These are phyloP conservation scores for Alloscopus bannaensis DNA, from an alignment of 2,888 invertebrate species.

Conservation along the genomic window DNA sequence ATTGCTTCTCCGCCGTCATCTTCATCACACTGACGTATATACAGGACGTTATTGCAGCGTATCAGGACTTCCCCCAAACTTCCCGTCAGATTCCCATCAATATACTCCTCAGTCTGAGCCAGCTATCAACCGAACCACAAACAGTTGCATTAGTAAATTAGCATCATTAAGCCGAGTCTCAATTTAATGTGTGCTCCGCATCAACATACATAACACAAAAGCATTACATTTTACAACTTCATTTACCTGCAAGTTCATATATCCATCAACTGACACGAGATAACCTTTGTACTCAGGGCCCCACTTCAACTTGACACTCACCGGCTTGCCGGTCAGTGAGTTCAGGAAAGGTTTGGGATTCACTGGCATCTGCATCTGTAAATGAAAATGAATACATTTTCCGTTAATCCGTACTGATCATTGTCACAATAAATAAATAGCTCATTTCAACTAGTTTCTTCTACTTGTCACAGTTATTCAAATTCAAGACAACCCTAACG, in stretches of 20 bases:
- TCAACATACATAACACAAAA: background rate
- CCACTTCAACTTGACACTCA: conserved; percentile 99
- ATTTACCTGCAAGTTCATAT: conserved; percentile 94
- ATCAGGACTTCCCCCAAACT: conserved; percentile 98
- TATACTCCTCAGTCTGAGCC: conserved; percentile 98
- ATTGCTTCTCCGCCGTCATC: conserved; percentile 82
- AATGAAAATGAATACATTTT: too few relatives aligned
- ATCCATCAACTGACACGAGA: conserved; percentile 97
- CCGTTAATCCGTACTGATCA: too few relatives aligned
- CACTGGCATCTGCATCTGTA: conserved; percentile 84
- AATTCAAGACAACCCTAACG: too few relatives aligned
- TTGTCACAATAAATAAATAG: too few relatives aligned
- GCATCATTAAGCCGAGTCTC: background rate
- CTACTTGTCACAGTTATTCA: too few relatives aligned
- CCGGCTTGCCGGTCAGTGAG: conserved; percentile 97
- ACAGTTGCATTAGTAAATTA: background rate
- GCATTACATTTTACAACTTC: too few relatives aligned
- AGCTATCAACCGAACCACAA: conserved; percentile 79
- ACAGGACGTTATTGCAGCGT: conserved; percentile 97
- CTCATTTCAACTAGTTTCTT: too few relatives aligned
- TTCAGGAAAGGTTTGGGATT: conserved; percentile 99
- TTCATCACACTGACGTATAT: conserved; percentile 95
- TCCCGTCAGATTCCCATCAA: conserved; percentile 93
- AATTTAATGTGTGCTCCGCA: too few relatives aligned
- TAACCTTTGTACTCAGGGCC: conserved; percentile 99